Evolutionary conservation across 2,888 invertebrate species (phyloP), one percentile per base, ranked within the genome.

Genomic region (Microplitis manilae): DNA sequence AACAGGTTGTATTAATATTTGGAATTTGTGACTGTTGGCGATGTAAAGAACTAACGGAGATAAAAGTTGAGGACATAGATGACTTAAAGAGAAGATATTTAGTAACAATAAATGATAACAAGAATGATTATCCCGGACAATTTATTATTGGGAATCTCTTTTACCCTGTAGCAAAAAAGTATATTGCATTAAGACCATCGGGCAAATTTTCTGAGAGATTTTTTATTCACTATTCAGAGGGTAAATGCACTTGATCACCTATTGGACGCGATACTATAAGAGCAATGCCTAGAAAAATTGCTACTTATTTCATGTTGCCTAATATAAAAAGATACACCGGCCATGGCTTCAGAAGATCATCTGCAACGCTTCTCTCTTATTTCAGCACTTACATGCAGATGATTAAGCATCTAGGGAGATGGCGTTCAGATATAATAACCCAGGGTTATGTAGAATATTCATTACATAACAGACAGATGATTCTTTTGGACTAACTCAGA

Each of bases 291-390:
- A 73, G 62, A 74, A 17, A 41, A 4, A 71, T 80, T 8, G 80
- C 80, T 20, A 50, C 30, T 9, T 80, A 61, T 38, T 62, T 74
- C 13, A 67, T 72, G 15, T 20, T 79, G 64, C 69, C 69, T 13
- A 39, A 75, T 39, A 41, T 41, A 2, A 17, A 74, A 13, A 62
- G 17, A 9, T 79, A 79, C 39, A 65, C 76, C 9, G 78, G 78
- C 1, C 76, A 77, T 61, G 20, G 40, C 6, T 74, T 79, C 13
- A 41, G 80, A 20, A 59, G 75, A 67, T 79, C 74, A 20, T 80
- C 78, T 5, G 75, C 76, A 38, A 76, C 77, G 40, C 20, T 20
- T 60, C 0, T 41, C 6, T 41, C 41, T 7, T 0, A 41, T 41
- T 41, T 6, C 7, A 6, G 7, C 7, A 9, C 41, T 41, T 6